Evolutionary conservation across 1,140 invertebrate genomes (phyloP).

Genomic region (Maniola jurtina): DNA sequence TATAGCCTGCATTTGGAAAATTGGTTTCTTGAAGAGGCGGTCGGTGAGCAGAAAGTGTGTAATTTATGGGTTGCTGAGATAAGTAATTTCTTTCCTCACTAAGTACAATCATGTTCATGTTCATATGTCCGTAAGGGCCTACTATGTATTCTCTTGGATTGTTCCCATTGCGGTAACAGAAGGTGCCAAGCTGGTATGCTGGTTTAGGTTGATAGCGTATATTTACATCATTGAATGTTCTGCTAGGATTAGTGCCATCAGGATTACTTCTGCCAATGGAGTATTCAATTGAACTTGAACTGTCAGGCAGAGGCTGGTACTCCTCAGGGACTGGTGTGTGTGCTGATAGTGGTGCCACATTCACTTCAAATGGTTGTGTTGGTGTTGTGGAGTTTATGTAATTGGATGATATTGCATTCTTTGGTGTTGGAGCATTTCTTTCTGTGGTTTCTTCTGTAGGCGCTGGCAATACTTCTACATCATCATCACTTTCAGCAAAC

Average conservation of each 20-base stretch:
- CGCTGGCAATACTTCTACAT: conserved; percentile 67
- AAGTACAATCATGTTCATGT: conserved; percentile 52
- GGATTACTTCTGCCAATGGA: conserved; percentile 40
- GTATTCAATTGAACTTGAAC: conserved; percentile 65
- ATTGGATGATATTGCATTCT: conserved; percentile 62
- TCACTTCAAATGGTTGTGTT: conserved; percentile 53
- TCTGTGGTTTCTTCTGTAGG: conserved; percentile 39
- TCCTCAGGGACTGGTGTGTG: conserved; percentile 69
- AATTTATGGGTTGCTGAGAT: conserved; percentile 47
- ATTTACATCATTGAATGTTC: conserved; percentile 49
- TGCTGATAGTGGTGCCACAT: conserved; percentile 48
- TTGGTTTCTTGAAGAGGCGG: conserved; percentile 38
- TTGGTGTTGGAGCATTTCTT: conserved; percentile 42
- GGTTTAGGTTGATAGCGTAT: conserved; percentile 69
- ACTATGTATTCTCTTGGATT: conserved; percentile 41
- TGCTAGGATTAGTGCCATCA: conserved; percentile 43
- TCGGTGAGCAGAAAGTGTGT: conserved; percentile 42
- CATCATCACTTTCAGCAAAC: conserved; percentile 77
- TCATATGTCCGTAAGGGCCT: conserved; percentile 46
- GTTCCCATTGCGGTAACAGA: conserved; percentile 48
- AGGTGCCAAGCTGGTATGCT: conserved; percentile 41
- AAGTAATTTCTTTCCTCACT: conserved; percentile 54
- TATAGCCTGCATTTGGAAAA: conserved; percentile 38
- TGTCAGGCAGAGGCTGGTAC: conserved; percentile 70
- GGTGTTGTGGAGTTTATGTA: conserved; percentile 66